These are phyloP conservation scores for Ceratoteleas bidentatus DNA, from an alignment of 1,140 invertebrate species.

Conservation along the genomic window DNA sequence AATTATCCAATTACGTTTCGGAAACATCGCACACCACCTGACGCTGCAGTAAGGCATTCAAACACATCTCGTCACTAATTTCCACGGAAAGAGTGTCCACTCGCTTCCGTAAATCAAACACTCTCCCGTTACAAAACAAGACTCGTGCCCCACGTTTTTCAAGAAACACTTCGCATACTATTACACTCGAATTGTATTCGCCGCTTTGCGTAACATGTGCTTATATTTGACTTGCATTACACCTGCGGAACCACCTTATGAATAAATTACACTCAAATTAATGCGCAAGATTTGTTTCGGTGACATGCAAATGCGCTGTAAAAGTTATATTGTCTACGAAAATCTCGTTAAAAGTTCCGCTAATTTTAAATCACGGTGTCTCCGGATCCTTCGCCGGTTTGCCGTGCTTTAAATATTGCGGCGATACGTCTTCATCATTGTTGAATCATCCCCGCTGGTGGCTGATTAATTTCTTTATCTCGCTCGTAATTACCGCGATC, in stretches of 20 bases:
- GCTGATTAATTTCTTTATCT: slow-evolving; percentile 26
- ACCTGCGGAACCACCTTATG: slow-evolving; percentile 21
- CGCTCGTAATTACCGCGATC: slow-evolving; percentile 10
- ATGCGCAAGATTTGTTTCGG: slow-evolving; percentile 34
- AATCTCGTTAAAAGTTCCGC: slow-evolving; percentile 37
- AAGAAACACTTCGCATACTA: neutral
- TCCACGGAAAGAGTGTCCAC: neutral
- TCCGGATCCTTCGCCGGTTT: slow-evolving; percentile 13
- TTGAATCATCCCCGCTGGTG: neutral
- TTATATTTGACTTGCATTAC: slow-evolving; percentile 14
- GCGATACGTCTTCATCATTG: slow-evolving; percentile 22
- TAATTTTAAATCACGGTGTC: slow-evolving; percentile 31
- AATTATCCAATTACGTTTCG: too few species aligned
- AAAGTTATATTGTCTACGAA: slow-evolving; percentile 37
- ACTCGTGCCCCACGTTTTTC: neutral
- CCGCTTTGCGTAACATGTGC: slow-evolving; percentile 5
- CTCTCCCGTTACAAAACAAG: neutral
- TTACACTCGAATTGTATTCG: neutral
- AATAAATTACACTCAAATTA: slow-evolving; percentile 42
- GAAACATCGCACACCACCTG: too few species aligned
- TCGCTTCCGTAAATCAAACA: neutral
- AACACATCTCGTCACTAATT: neutral
- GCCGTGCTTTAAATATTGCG: slow-evolving; percentile 1
- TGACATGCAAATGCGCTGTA: slow-evolving; percentile 2
- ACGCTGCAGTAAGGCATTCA: neutral